Conservation (phyloP, 2,113 vertebrate genomes). For the Paralichthys olivaceus region DNA sequence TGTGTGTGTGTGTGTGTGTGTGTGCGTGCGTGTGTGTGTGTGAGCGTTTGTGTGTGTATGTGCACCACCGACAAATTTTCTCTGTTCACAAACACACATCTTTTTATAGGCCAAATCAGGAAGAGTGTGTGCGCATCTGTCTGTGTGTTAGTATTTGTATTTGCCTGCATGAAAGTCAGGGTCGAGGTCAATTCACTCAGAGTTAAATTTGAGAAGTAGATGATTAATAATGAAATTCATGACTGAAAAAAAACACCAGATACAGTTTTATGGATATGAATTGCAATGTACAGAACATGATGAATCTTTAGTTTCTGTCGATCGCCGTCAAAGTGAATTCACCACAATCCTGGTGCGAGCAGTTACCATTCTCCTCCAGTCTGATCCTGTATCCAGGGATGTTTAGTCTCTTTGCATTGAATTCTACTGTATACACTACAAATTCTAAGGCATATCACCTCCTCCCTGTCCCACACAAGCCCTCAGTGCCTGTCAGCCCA, state of each 20-base stretch:
- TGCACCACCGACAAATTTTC: slow-evolving; percentile 54
- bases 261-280: slow-evolving; percentile 29
- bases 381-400: slow-evolving; percentile 77
- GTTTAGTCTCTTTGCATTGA: slow-evolving; percentile 72
- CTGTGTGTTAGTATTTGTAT: slow-evolving; percentile 54
- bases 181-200: slow-evolving; percentile 78
- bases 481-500: slow-evolving; percentile 83
- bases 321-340: slow-evolving; percentile 63
- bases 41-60: slow-evolving; percentile 33
- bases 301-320: slow-evolving; percentile 2
- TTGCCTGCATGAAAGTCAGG: slow-evolving; percentile 75
- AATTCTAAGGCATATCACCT: slow-evolving; percentile 82
- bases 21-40: background rate
- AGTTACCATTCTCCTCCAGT: slow-evolving; percentile 82
- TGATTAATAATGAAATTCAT: slow-evolving; percentile 47
- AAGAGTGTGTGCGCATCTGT: slow-evolving; percentile 61
- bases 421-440: slow-evolving; percentile 84
- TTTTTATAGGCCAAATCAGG: slow-evolving; percentile 84
- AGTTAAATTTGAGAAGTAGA: slow-evolving; percentile 34
- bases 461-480: slow-evolving; percentile 77
- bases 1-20: slow-evolving; percentile 27
- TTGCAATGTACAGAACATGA: slow-evolving; percentile 44
- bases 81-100: slow-evolving; percentile 72
- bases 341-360: slow-evolving; percentile 71
- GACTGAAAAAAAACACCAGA: slow-evolving; percentile 41